phyloP scores from a whole-genome alignment of 2,113 vertebrate species.

The Ursus arctos region DNA sequence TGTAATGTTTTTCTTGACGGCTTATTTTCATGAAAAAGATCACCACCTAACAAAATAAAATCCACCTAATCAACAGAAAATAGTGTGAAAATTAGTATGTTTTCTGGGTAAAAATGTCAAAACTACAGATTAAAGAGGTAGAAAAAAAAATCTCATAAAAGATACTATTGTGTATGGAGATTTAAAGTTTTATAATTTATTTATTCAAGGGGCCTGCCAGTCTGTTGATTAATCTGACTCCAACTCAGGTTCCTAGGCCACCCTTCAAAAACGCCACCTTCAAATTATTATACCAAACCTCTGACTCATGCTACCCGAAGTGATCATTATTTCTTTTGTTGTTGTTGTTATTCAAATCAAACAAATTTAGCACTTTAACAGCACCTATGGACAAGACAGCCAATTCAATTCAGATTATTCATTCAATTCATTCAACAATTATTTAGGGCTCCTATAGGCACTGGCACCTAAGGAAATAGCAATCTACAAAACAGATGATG shows the following conservation, averaged over 20 bases:
- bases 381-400: neutral
- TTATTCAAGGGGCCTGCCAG: neutral
- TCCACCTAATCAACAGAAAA: conserved; percentile 93
- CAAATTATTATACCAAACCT: neutral
- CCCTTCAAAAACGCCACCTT: neutral
- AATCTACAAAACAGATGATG: conserved; percentile 19
- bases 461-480: neutral
- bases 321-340: neutral
- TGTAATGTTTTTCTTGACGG: conserved; percentile 96
- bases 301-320: neutral
- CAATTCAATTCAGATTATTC: neutral
- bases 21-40: conserved; percentile 99
- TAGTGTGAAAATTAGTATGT: conserved; percentile 74
- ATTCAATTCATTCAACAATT: neutral
- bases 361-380: neutral
- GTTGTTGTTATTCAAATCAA: conserved; percentile 5
- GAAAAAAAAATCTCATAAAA: neutral
- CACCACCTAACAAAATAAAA: conserved; percentile 97
- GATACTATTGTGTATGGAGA: neutral
- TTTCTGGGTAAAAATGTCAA: conserved; percentile 25
- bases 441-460: neutral
- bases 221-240: neutral
- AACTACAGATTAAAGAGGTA: neutral
- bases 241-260: neutral
- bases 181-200: conserved; percentile 36